Conservation (phyloP, 2,888 invertebrate genomes). For the Cerceris rybyensis region DNA sequence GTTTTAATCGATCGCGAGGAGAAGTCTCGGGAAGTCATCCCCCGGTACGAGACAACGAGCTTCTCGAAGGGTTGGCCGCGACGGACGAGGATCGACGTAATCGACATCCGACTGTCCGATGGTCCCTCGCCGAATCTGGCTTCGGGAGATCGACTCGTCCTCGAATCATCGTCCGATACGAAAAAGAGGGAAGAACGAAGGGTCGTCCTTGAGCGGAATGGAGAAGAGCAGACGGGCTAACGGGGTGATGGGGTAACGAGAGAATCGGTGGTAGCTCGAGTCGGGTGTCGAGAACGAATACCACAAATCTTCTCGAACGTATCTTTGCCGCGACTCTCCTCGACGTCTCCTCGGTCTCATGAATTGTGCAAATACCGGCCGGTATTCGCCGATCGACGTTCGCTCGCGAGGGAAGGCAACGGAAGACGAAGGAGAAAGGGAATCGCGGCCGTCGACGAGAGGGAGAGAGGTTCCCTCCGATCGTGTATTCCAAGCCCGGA, state of each 20-base stretch:
- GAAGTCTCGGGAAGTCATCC: slow-evolving; percentile 13
- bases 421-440: background rate
- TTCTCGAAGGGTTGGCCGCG: slow-evolving; percentile 36
- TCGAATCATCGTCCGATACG: slow-evolving; percentile 35
- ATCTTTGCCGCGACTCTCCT: slow-evolving; percentile 66
- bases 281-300: slow-evolving; percentile 70
- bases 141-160: slow-evolving; percentile 33
- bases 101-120: slow-evolving; percentile 61
- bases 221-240: too few relatives aligned
- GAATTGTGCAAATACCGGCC: slow-evolving; percentile 74
- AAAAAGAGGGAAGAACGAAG: too few relatives aligned
- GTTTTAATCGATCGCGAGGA: slow-evolving; percentile 45
- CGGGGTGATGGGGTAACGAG: slow-evolving; percentile 43
- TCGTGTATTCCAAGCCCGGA: slow-evolving; percentile 63
- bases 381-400: slow-evolving; percentile 64
- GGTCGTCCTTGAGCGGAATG: too few relatives aligned
- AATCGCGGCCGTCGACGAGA: too few relatives aligned
- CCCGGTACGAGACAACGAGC: slow-evolving; percentile 41
- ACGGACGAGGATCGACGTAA: slow-evolving; percentile 60
- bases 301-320: slow-evolving; percentile 67
- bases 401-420: slow-evolving; percentile 40
- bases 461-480: too few relatives aligned
- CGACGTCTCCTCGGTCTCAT: slow-evolving; percentile 67
- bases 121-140: slow-evolving; percentile 15
- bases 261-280: slow-evolving; percentile 52